Base-by-base conservation (phyloP, 2,888 invertebrate species). In the Pyralis farinalis region DNA sequence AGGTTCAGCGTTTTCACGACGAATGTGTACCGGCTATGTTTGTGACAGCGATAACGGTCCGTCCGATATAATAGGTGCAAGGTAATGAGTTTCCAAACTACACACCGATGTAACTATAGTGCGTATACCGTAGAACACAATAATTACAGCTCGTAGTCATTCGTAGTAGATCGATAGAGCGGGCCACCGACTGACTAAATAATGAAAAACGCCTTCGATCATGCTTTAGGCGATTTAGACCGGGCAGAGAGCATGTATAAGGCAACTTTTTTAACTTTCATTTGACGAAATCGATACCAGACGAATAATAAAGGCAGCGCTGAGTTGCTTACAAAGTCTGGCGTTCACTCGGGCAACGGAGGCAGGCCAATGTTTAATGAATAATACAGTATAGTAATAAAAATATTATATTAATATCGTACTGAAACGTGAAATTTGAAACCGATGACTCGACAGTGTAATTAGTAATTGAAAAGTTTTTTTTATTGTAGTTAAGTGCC, bases 81-180 rank as follows among this genome's bases (percentile, higher is more conserved):
- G 47, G 55, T 78, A 76, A 75, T 74, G 67, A 70, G 65, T 75
- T 76, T 67, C 57, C 64, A 59, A 77, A 78, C 65, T 68, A 51
- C 48, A 52, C 51, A 51, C 49, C 56, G 43, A 49, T 55, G 49
- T 57, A 54, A 45, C 53, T 55, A 55, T 58, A 61, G 50, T 57
- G 41, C 39, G 54, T 54, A 45, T 60, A 49, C 46, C n/a, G n/a
- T n/a, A n/a, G n/a, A 44, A 58, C 55, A 25, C 59, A 58, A 67
- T 73, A 73, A 78, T 79, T 71, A 75, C 63, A 61, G 54, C 58
- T 58, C 59, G 58, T 55, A 62, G 54, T 46, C 58, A 65, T 70
- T 77, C 59, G 58, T 55, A 62, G 54, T 46, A 58, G 65, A 70
- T 77, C 74, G 75, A 75, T 75, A 68, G 53, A 58, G 44, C 60